phyloP scores from a whole-genome alignment of 2,888 invertebrate species.

The Lordiphosa fenestrarum region DNA sequence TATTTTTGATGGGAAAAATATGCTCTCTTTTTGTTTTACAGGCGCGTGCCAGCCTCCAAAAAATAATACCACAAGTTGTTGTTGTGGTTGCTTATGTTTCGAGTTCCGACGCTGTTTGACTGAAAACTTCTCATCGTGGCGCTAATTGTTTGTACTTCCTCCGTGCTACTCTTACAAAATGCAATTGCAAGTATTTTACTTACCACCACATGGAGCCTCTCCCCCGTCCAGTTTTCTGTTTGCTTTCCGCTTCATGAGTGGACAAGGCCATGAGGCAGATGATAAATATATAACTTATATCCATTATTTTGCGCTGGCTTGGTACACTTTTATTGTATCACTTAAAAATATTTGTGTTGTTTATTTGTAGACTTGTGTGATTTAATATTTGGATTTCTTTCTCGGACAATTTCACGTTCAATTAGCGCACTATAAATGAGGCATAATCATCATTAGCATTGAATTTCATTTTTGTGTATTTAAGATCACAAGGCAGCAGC shows the following conservation, averaged over 20 bases:
- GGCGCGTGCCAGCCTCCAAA: conserved; percentile 33
- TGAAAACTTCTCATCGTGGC: conserved; percentile 46
- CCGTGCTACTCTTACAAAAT: not conserved
- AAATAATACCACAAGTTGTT: not conserved
- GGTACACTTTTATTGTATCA: conserved; percentile 12
- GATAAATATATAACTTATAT: conserved; percentile 76
- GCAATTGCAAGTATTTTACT: conserved; percentile 79
- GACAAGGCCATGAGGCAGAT: conserved; percentile 75
- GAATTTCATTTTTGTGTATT: conserved; percentile 48
- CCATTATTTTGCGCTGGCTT: conserved; percentile 62
- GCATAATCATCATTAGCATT: conserved; percentile 62
- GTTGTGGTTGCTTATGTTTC: conserved; percentile 10
- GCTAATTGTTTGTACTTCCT: conserved; percentile 54
- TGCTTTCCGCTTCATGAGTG: conserved; percentile 71
- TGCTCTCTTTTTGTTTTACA: conserved; percentile 21
- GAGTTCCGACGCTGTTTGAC: conserved; percentile 29
- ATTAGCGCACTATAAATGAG: conserved; percentile 76
- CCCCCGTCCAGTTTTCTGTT: conserved; percentile 86
- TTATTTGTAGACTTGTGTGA: conserved; percentile 2
- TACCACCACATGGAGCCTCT: conserved; percentile 96
- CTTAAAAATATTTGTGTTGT: conserved; percentile 25
- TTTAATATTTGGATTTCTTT: conserved; percentile 32
- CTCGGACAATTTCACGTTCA: conserved; percentile 77
- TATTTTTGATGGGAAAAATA: conserved; percentile 42
- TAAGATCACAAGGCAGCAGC: conserved; percentile 20